These are phyloP conservation scores for Tympanuchus pallidicinctus DNA, from an alignment of 2,113 vertebrate species.

Conservation along the genomic window DNA sequence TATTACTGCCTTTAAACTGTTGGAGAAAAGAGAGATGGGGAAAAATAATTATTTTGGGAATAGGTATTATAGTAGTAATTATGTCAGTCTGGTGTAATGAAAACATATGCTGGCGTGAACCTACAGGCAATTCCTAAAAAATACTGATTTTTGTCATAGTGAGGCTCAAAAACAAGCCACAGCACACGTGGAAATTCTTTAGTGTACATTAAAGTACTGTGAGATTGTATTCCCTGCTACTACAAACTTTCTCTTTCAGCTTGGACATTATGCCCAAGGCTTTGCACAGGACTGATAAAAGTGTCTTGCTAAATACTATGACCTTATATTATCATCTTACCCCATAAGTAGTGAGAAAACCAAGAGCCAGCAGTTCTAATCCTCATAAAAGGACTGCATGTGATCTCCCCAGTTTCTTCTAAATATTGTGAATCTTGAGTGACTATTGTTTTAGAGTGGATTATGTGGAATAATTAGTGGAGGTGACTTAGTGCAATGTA, in stretches of 20 bases:
- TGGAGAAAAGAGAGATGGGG: neutral
- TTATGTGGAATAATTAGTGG: no score
- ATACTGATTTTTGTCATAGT: neutral
- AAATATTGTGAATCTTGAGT: neutral
- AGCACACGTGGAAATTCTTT: neutral
- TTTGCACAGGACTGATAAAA: neutral
- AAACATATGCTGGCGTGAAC: neutral
- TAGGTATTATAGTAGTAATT: neutral
- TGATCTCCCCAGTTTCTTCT: neutral
- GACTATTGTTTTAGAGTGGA: neutral
- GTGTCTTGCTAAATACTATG: neutral
- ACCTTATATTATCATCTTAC: neutral
- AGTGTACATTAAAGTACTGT: neutral
- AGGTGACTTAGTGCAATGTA: no score
- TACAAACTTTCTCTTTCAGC: neutral
- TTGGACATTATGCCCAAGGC: neutral
- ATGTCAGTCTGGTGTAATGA: neutral
- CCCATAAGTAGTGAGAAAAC: neutral
- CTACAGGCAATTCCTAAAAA: neutral
- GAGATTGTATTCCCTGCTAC: neutral
- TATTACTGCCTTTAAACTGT: slow-evolving; percentile 29
- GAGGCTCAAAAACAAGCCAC: neutral
- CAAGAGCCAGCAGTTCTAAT: neutral
- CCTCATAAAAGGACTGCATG: neutral
- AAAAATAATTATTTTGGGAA: neutral